Percentiles rank a stretch among this genome's conserved stretches.
Conservation (phyloP, 2,113 vertebrate species). For the Micromys minutus region DNA sequence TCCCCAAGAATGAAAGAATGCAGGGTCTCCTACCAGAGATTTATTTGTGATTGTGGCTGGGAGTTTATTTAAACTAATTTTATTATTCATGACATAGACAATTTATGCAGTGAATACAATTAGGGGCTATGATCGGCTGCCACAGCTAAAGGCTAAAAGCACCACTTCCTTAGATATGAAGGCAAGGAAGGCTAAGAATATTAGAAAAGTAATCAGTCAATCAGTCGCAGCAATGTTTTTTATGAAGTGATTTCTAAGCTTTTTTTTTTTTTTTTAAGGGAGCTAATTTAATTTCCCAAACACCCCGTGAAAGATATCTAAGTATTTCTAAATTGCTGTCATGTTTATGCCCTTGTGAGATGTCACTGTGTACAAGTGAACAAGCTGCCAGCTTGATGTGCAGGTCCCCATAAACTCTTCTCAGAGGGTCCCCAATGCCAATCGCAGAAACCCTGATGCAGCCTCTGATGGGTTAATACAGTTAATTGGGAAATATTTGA, state of each 20-base stretch:
- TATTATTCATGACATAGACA: constrained; percentile 82
- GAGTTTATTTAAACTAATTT: constrained; percentile 86
- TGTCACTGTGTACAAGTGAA: constrained; percentile 58
- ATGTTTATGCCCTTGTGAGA: constrained; percentile 81
- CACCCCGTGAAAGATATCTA: constrained; percentile 85
- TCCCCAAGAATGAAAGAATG: constrained; percentile 72
- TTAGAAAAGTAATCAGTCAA: constrained; percentile 86
- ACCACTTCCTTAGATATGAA: constrained; percentile 81
- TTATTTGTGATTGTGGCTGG: constrained; percentile 80
- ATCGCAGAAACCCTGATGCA: background rate
- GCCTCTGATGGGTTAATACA: background rate
- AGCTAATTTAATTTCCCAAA: constrained; percentile 87
- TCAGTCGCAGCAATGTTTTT: constrained; percentile 76
- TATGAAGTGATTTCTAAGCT: constrained; percentile 81
- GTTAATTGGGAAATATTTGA: background rate
- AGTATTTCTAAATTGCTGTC: constrained; percentile 85
- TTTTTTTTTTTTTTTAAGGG: constrained; percentile 70
- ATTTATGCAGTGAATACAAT: constrained; percentile 85
- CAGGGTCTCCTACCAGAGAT: constrained; percentile 74
- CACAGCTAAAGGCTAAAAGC: constrained; percentile 84
- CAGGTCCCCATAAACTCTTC: constrained; percentile 64
- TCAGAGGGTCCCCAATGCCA: background rate
- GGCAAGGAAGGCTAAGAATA: constrained; percentile 76
- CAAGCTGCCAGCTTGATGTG: constrained; percentile 43
- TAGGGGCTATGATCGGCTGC: constrained; percentile 85